Conservation (phyloP, 1,140 invertebrate genomes). For the roundworm (Caenorhabditis elegans) region DNA sequence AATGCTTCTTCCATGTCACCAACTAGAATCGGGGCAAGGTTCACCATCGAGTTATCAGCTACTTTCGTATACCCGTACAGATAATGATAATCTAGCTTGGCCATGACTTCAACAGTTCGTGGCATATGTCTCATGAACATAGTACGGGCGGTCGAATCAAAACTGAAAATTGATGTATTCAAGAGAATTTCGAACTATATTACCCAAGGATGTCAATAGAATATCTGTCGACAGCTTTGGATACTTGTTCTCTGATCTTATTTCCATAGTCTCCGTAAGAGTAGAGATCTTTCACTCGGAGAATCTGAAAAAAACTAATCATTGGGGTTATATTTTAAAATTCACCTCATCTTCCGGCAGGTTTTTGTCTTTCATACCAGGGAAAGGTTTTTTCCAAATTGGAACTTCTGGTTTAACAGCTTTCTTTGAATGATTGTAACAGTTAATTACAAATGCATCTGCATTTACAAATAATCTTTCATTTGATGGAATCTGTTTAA, state of each 20-base stretch:
- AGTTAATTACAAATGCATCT: slow-evolving; percentile 22
- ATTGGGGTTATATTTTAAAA: too few species aligned
- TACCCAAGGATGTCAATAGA: slow-evolving; percentile 39
- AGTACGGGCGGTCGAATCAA: slow-evolving; percentile 54
- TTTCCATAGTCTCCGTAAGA: slow-evolving; percentile 25
- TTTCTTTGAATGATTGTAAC: background rate
- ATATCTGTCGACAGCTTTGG: background rate
- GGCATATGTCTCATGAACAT: slow-evolving; percentile 62
- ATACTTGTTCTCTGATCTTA: background rate
- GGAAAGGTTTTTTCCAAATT: slow-evolving; percentile 33
- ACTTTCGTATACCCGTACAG: slow-evolving; percentile 60
- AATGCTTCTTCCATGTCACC: slow-evolving; percentile 33
- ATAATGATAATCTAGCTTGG: slow-evolving; percentile 51
- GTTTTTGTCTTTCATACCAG: slow-evolving; percentile 36
- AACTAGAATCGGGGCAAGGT: slow-evolving; percentile 54
- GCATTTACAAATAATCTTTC: slow-evolving; percentile 34
- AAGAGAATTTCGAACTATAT: background rate
- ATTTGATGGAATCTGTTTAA: slow-evolving; percentile 1
- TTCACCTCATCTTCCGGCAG: slow-evolving; percentile 2
- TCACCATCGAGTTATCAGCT: slow-evolving; percentile 61
- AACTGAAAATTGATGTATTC: slow-evolving; percentile 14
- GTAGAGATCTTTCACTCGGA: background rate
- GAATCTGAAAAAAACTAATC: background rate
- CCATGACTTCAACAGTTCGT: slow-evolving; percentile 57
- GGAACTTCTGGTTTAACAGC: background rate